Base-by-base conservation (phyloP, 2,113 vertebrate genomes). In the Choloepus hoffmanni region DNA sequence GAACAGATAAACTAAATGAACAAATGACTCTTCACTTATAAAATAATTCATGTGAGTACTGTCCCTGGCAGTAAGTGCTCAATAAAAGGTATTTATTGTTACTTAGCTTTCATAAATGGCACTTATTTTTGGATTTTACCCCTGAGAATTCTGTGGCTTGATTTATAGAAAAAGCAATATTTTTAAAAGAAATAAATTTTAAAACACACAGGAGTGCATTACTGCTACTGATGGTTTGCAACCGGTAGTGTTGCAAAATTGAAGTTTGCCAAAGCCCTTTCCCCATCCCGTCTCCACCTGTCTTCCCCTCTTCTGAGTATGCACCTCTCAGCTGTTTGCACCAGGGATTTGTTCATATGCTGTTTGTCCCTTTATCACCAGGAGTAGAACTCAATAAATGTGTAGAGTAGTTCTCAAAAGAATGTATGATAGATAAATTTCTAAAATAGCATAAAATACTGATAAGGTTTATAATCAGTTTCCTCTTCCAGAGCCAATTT, bases 21-120 rank as follows among this genome's bases (percentile, higher is more conserved):
- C 45, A 53, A 70, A 74, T 92, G 15, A 21, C 30, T 53, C 5
- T 67, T 72, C 14, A 45, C n/a, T 76, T 36, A 84, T 78, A 87
- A 93, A 91, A 89, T 79, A 90, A 81, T 87, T 74, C 2, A 40
- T 48, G 24, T 77, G n/a, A 79, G 63, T 85, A 83, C 12, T 79
- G 70, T 74, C 21, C 45, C 28, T 83, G 14, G 81, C 65, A 90
- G 43, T 86, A 67, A 85, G 63, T 83, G 3, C 48, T 79, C 50
- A 60, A 30, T 92, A 13, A 50, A 93, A 92, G 21, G 6, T 28
- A 85, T 48, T 94, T 86, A 65, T 77, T 86, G 74, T 76, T 81
- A 72, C n/a, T 91, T 77, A 93, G 62, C 28, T 74, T 48, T 92
- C 90, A 72, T 50, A 87, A 83, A 76, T 70, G 50, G 23, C 3